These are phyloP conservation scores for Hemibagrus wyckioides DNA, from an alignment of 2,113 vertebrate species.

Conservation along the genomic window DNA sequence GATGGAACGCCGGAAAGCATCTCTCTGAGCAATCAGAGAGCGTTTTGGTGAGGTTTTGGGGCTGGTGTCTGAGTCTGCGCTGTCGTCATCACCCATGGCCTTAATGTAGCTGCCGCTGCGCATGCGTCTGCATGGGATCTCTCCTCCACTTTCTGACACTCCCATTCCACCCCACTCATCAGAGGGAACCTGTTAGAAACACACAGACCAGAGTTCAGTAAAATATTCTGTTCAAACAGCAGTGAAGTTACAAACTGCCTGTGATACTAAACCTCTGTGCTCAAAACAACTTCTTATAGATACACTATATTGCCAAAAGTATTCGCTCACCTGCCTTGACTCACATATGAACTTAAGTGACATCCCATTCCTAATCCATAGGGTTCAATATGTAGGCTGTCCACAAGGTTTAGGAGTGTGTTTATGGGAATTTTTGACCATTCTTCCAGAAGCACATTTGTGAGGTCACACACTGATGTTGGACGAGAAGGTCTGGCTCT, in stretches of 20 bases:
- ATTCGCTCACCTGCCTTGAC: too few species aligned
- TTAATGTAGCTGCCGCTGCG: constrained; percentile 99
- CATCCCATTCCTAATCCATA: too few species aligned
- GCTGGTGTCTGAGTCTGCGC: constrained; percentile 89
- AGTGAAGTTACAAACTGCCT: background rate
- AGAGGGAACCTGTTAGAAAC: constrained; percentile 84
- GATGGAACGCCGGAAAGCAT: constrained; percentile 89
- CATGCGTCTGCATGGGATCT: constrained; percentile 97
- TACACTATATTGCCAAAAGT: too few species aligned
- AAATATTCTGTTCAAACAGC: background rate
- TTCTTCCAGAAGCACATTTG: too few species aligned
- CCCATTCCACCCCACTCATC: constrained; percentile 89
- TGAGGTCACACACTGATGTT: too few species aligned
- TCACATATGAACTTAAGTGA: too few species aligned
- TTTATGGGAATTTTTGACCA: too few species aligned
- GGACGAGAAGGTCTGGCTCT: too few species aligned
- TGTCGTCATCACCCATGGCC: constrained; percentile 98
- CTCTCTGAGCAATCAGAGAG: constrained; percentile 80
- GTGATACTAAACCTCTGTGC: background rate
- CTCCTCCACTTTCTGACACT: constrained; percentile 76
- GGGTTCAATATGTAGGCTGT: too few species aligned
- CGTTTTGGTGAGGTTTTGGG: constrained; percentile 88
- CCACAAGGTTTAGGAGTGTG: too few species aligned
- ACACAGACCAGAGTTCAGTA: background rate
- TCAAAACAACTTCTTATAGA: background rate